phyloP scores from a whole-genome alignment of 1,140 invertebrate species.

The Bombus difficillimus region DNA sequence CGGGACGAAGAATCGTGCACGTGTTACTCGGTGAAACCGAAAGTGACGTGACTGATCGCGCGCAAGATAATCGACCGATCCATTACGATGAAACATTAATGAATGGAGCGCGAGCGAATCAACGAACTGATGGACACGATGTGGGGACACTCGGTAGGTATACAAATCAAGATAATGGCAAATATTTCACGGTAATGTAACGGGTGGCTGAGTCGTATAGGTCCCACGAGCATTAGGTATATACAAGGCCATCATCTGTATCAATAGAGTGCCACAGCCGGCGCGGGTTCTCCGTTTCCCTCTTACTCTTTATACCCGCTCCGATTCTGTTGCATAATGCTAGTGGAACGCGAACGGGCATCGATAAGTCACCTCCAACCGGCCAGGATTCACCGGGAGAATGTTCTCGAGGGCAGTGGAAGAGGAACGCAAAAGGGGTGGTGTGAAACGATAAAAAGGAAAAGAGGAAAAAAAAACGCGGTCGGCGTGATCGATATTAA shows the following conservation, averaged over 20 bases:
- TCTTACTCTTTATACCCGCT: not conserved
- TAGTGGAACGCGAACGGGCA: slow-evolving; percentile 26
- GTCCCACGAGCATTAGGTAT: slow-evolving; percentile 61
- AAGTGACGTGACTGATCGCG: slow-evolving; percentile 37
- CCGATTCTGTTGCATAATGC: slow-evolving; percentile 62
- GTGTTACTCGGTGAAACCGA: slow-evolving; percentile 3
- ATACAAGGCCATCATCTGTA: slow-evolving; percentile 67
- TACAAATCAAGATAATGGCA: slow-evolving; percentile 78
- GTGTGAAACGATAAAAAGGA: not conserved
- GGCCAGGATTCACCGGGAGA: slow-evolving; percentile 13
- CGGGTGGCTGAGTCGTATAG: slow-evolving; percentile 72
- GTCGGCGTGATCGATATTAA: slow-evolving; percentile 24
- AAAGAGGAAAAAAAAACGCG: not conserved
- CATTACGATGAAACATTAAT: slow-evolving; percentile 68
- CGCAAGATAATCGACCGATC: slow-evolving; percentile 49
- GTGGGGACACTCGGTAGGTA: slow-evolving; percentile 40
- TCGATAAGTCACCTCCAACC: slow-evolving; percentile 56
- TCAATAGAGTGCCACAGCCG: slow-evolving; percentile 66
- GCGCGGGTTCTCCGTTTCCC: not conserved
- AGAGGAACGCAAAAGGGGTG: not conserved
- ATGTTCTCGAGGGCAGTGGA: not conserved
- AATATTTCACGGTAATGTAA: slow-evolving; percentile 78
- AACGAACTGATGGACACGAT: slow-evolving; percentile 49
- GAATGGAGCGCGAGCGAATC: slow-evolving; percentile 23
- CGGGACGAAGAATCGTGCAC: not conserved